These are phyloP conservation scores for Notiomystis cincta DNA, from an alignment of 2,113 vertebrate species.

Conservation along the genomic window DNA sequence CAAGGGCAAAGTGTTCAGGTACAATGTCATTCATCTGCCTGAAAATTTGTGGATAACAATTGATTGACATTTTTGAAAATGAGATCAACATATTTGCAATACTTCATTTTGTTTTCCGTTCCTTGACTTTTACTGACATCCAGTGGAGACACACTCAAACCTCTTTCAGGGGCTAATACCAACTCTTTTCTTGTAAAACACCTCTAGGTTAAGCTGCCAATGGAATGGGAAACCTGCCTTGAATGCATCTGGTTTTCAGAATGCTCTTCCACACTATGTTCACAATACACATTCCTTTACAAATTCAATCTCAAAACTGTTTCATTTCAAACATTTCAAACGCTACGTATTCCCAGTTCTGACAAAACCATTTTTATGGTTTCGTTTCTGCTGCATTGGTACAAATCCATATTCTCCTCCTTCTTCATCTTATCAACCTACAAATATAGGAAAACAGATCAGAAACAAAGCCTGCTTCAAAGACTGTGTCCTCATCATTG, in stretches of 20 bases:
- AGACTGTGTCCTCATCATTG: constrained; percentile 73
- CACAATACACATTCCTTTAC: not conserved
- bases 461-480: constrained; percentile 52
- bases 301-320: not conserved
- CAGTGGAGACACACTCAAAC: not conserved
- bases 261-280: not conserved
- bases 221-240: not conserved
- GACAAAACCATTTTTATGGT: not conserved
- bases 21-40: not conserved
- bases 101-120: not conserved
- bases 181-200: not conserved
- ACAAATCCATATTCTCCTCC: not conserved
- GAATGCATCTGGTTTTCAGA: not conserved
- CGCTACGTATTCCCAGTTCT: not conserved
- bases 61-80: not conserved
- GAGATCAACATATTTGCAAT: not conserved
- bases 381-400: not conserved
- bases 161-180: not conserved
- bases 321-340: not conserved
- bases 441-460: not conserved
- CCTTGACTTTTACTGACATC: constrained; percentile 29
- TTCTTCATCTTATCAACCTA: not conserved
- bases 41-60: not conserved
- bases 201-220: not conserved
- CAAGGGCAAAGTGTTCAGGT: not conserved